Evolutionary conservation across 2,797 vertebrate species (phyloP).

Genomic region (Chaetodon trifasciatus): DNA sequence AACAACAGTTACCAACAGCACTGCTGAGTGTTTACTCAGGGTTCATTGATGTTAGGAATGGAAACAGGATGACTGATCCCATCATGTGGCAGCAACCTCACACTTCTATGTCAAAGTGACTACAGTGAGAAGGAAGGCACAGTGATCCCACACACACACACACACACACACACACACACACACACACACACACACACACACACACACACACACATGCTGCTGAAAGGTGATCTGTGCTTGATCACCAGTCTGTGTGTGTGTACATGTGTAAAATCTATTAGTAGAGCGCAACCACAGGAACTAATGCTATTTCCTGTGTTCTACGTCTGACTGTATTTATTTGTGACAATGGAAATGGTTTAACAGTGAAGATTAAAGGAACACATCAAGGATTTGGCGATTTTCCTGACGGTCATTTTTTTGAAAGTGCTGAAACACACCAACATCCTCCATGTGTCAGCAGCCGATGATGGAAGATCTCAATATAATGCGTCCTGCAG

Average conservation of each 20-base stretch:
- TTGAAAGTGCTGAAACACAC: conserved; percentile 13
- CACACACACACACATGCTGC: neutral
- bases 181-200: neutral
- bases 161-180: neutral
- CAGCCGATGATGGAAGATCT: conserved; percentile 18
- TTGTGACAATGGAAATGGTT: conserved; percentile 45
- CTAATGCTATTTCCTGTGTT: conserved; percentile 48
- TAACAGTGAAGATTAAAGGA: conserved; percentile 58
- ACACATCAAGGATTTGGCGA: conserved; percentile 28
- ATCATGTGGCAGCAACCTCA: too few relatives aligned
- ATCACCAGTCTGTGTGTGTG: neutral
- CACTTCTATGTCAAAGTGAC: too few relatives aligned
- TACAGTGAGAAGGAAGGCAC: too few relatives aligned
- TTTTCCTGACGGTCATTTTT: conserved; percentile 39
- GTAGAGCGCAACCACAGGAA: conserved; percentile 35
- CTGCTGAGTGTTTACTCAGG: too few relatives aligned
- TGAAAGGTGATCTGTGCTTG: conserved; percentile 36
- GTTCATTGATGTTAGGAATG: too few relatives aligned
- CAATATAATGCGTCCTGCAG: conserved; percentile 11
- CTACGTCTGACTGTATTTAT: conserved; percentile 39
- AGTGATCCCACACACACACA: too few relatives aligned
- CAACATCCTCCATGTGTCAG: conserved; percentile 16
- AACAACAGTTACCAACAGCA: too few relatives aligned
- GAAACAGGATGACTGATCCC: too few relatives aligned
- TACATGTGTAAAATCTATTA: conserved; percentile 31